These are phyloP conservation scores for Cephalopachus bancanus DNA, from an alignment of 2,797 vertebrate species.

Conservation along the genomic window DNA sequence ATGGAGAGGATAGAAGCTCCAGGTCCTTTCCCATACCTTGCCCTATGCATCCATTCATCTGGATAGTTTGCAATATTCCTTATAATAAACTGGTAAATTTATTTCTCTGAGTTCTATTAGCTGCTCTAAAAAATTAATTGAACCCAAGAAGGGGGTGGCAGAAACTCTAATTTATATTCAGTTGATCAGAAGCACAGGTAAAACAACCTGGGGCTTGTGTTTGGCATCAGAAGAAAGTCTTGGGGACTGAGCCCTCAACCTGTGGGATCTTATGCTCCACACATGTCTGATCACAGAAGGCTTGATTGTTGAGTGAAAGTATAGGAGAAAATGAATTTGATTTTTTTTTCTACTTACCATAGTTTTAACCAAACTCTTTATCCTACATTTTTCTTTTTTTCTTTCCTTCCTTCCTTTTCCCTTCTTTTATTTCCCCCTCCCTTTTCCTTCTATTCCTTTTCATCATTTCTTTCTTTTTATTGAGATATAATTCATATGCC, in stretches of 20 bases:
- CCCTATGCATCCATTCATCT: background rate
- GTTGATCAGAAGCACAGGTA: background rate
- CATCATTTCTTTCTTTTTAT: background rate
- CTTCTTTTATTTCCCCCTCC: background rate
- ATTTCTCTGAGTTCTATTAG: background rate
- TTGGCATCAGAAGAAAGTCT: background rate
- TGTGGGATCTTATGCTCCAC: background rate
- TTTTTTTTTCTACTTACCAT: background rate
- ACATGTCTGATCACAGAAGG: background rate
- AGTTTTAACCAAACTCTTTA: constrained; percentile 54
- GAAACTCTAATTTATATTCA: background rate
- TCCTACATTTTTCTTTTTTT: constrained; percentile 16
- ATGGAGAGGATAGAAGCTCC: background rate
- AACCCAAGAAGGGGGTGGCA: background rate
- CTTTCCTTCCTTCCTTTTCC: background rate
- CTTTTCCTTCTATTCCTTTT: background rate
- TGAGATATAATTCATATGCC: background rate
- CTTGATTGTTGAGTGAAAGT: background rate
- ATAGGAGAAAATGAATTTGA: background rate
- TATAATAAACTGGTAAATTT: background rate
- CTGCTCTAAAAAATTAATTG: background rate
- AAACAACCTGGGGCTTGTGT: background rate
- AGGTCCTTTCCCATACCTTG: background rate
- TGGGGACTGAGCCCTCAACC: background rate
- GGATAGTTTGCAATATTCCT: background rate